Conservation (phyloP, 1,140 invertebrate genomes). For the Lanistes nyassanus region DNA sequence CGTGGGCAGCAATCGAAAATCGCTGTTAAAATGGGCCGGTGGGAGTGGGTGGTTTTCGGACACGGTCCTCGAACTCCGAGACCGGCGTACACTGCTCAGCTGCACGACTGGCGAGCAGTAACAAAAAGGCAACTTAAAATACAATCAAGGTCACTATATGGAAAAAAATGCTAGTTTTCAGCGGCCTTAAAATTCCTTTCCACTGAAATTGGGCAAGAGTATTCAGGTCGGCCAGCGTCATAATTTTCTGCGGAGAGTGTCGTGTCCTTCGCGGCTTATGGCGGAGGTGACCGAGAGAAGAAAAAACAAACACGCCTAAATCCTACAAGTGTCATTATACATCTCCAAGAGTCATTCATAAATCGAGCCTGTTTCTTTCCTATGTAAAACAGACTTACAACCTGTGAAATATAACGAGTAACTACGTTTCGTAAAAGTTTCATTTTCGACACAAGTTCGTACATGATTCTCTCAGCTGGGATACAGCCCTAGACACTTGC, state of each 20-base stretch:
- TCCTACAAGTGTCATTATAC: no score
- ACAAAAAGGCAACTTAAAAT: no score
- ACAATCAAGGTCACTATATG: no score
- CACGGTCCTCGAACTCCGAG: no score
- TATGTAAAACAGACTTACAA: no score
- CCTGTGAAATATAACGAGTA: no score
- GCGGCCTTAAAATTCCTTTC: constrained; percentile 28
- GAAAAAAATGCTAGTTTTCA: no score
- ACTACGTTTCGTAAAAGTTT: background rate
- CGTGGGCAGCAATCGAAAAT: constrained; percentile 35
- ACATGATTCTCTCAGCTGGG: constrained; percentile 55
- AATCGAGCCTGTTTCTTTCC: no score
- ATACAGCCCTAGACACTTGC: constrained; percentile 33
- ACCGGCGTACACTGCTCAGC: no score
- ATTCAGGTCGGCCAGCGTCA: constrained; percentile 64
- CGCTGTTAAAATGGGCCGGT: constrained; percentile 11
- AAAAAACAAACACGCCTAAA: background rate
- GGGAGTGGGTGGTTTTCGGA: constrained; percentile 25
- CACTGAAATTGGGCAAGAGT: constrained; percentile 35
- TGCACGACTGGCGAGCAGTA: no score
- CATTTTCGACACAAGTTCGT: constrained; percentile 55
- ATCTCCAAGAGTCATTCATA: no score
- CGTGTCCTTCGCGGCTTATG: constrained; percentile 40
- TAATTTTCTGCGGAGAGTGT: constrained; percentile 45
- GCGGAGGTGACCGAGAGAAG: constrained; percentile 34